Evolutionary conservation across 2,888 invertebrate species (phyloP), one percentile per base, ranked within the genome.

Genomic region (Alviniconcha strummeri): DNA sequence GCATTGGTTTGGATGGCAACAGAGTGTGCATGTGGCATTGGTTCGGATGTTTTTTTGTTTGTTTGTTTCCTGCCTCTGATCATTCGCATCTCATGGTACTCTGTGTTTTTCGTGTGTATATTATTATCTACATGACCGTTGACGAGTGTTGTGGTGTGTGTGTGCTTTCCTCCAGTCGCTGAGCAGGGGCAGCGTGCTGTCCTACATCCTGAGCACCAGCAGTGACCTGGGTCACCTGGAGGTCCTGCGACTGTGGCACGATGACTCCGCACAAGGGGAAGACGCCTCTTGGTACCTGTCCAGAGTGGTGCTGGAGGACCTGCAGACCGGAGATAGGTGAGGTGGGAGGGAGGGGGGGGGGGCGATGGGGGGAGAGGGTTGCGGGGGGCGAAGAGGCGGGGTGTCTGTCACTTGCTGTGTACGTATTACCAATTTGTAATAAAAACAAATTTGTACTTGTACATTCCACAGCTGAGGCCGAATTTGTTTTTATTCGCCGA

Each of bases 201-300:
- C 89, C 81, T 91, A 89, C 85, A 83, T 92, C 56, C 87, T 92
- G 89, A 89, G 89, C 15, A 88, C 88, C 0, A 86, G 87, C 87
- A 91, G 83, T 87, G 90, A 80, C 36, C 90, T 94, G 19, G 94
- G 94, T 4, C 88, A 90, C 19, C 89, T 94, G 75, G 88, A 91
- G 72, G 90, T 87, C 80, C 79, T 90, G 19, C 85, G 89, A 4
- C 81, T 90, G 17, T 94, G 94, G 94, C 94, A 94, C 85, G 94
- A 94, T 87, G 94, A 94, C 87, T 91, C 92, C 13, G 94, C 94
- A 2, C 83, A 88, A 54, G 93, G 93, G 0, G 87, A 89, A 52
- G 87, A 89, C 83, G 91, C 92, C 4, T 93, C 93, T 2, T 94
- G 94, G 94, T 93, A 89, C 84, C 88, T 94, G 36, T 91, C 91